A percentile compares a stretch with the other conserved stretches of the same genome.
Conservation (phyloP, 2,888 invertebrate genomes). For the Bugula neritina region DNA sequence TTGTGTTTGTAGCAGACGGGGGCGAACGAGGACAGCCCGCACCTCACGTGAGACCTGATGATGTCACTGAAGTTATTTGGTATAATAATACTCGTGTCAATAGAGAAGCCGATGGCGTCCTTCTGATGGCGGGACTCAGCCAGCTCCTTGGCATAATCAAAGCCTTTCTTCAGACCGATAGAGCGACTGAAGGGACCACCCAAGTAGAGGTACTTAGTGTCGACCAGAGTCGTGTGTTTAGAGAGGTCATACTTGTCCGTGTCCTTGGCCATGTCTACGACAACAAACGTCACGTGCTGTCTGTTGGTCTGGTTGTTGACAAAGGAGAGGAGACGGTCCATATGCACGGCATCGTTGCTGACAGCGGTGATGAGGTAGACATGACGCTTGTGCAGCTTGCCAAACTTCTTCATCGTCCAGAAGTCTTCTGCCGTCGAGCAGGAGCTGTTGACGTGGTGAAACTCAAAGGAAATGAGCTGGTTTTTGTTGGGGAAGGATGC, state of each 20-base stretch:
- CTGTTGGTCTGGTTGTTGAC: slow-evolving; percentile 22
- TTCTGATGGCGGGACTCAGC: background rate
- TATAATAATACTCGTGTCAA: slow-evolving; percentile 21
- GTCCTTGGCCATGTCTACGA: slow-evolving; percentile 21
- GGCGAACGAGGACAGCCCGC: slow-evolving; percentile 8
- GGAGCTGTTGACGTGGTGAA: slow-evolving; percentile 16
- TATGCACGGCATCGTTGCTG: slow-evolving; percentile 11
- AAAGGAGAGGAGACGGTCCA: background rate
- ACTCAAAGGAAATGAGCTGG: slow-evolving; percentile 8
- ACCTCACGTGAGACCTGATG: slow-evolving; percentile 7
- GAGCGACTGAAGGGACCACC: slow-evolving; percentile 23
- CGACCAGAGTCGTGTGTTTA: background rate
- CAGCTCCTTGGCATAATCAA: slow-evolving; percentile 19
- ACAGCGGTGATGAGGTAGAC: slow-evolving; percentile 18
- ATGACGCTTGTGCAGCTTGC: slow-evolving; percentile 19
- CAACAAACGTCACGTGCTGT: slow-evolving; percentile 14
- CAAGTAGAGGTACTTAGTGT: slow-evolving; percentile 7
- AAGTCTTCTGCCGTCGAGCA: slow-evolving; percentile 12
- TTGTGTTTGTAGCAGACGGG: slow-evolving; percentile 24
- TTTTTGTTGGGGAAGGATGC: slow-evolving; percentile 19
- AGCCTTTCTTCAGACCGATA: slow-evolving; percentile 20
- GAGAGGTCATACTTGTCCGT: slow-evolving; percentile 4
- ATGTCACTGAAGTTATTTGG: slow-evolving; percentile 21
- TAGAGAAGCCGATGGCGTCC: slow-evolving; percentile 19
- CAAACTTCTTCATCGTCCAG: background rate